Base-by-base conservation (phyloP, 1,140 invertebrate genomes). In the Adelges cooleyi region DNA sequence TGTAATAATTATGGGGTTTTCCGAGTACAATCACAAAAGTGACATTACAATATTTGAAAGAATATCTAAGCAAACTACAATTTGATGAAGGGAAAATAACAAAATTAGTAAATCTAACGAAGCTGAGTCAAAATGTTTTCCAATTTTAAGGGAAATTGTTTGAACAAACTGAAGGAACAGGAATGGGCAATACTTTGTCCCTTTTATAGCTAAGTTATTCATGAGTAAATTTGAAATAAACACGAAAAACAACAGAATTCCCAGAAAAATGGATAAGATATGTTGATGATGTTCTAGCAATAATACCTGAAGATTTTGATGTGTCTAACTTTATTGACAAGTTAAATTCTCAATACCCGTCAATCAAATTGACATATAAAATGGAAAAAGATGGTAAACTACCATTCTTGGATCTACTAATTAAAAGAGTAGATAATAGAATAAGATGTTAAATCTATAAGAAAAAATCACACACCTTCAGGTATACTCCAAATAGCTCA, bases 281-380 rank as follows among this genome's bases (percentile, higher is more conserved):
- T 38, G 53, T 56, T 17, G 50, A 52, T n/a, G 50, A 52, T 25
- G 23, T 52, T 52, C 25, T 52, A 9, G 18, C 18, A 22, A 25
- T 52, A 9, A 9, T 52, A 25, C 11, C 18, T 22, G 25, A 52
- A 25, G 11, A 25, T 52, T 38, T 38, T 38, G n/a, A 18, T n/a
- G 23, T 52, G n/a, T 13, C 3, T 13, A n/a, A 53, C 15, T 25
- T 33, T 17, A n/a, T 25, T 25, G 2, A 25, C 15, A 27, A 29
- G 6, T 53, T 53, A 25, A 53, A 29, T n/a, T 29, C 13, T 11
- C 51, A 33, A 18, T 25, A 53, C 23, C 11, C n/a, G 27, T 53
- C 51, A 15, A 59, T 59, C 2, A 59, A 59, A 38, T 59, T 59
- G 18, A 59, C 54, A 38, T 42, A n/a, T 10, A 29, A 56, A 56